Conservation (phyloP, 2,113 vertebrate species). For the Oncorhynchus tshawytscha region DNA sequence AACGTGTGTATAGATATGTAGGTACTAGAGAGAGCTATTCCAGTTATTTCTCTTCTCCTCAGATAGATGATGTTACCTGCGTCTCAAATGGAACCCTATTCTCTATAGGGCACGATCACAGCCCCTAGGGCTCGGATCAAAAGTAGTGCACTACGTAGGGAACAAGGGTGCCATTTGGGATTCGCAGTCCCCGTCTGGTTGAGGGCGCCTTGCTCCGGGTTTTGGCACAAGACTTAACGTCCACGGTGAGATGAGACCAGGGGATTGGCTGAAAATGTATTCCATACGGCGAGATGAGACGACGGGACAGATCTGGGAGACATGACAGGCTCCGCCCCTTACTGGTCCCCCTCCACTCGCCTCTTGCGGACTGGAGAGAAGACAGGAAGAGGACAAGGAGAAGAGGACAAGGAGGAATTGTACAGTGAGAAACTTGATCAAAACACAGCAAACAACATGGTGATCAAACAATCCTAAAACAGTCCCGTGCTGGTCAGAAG, state of each 20-base stretch:
- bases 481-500: too few species aligned
- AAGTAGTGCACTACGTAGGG: too few species aligned
- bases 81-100: too few species aligned
- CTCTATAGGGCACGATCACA: too few species aligned
- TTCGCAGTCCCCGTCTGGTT: constrained; percentile 20
- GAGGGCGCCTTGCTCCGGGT: constrained; percentile 64
- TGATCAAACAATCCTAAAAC: too few species aligned
- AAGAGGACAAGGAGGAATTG: neutral
- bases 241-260: constrained; percentile 69
- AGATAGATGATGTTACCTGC: constrained; percentile 62
- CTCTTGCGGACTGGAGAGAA: constrained; percentile 81
- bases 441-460: neutral
- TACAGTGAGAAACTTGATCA: neutral
- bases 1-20: constrained; percentile 50
- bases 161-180: too few species aligned
- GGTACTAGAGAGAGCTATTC: constrained; percentile 73
- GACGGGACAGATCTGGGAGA: constrained; percentile 35
- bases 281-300: constrained; percentile 63
- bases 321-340: constrained; percentile 45
- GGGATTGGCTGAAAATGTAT: constrained; percentile 52
- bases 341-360: constrained; percentile 86
- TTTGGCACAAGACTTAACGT: constrained; percentile 67
- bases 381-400: neutral
- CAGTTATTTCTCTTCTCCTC: constrained; percentile 89
- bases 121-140: too few species aligned